Evolutionary conservation across 1,140 invertebrate species (phyloP).

Genomic region (Scaptomyza pallida): DNA sequence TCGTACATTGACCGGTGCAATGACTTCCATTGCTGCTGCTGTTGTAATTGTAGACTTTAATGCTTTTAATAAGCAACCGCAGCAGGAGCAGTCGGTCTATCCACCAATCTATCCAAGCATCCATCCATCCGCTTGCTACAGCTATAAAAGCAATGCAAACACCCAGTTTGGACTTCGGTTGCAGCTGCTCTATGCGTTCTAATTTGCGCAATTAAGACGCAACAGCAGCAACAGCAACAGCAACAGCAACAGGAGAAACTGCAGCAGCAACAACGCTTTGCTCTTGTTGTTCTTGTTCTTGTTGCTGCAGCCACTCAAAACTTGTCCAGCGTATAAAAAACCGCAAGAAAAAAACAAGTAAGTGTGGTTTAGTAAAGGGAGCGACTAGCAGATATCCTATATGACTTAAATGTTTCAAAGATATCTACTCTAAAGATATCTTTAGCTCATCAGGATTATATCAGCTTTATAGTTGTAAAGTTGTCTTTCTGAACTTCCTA

Average conservation of each 20-base stretch:
- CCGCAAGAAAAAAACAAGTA: slow-evolving; percentile 9
- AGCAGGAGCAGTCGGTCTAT: slow-evolving; percentile 30
- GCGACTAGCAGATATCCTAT: neutral
- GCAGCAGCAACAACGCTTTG: slow-evolving; percentile 20
- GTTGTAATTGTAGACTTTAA: slow-evolving; percentile 79
- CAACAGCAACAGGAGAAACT: slow-evolving; percentile 20
- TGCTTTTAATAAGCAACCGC: slow-evolving; percentile 79
- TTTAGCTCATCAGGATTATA: neutral
- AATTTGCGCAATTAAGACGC: slow-evolving; percentile 81
- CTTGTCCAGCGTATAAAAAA: slow-evolving; percentile 61
- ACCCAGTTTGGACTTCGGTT: slow-evolving; percentile 57
- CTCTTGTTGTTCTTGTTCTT: slow-evolving; percentile 4
- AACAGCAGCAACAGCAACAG: slow-evolving; percentile 5
- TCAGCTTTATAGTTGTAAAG: too few species aligned
- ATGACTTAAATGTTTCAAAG: neutral
- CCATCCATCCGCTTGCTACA: slow-evolving; percentile 51
- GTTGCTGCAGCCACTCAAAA: slow-evolving; percentile 66
- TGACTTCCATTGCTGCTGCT: slow-evolving; percentile 54
- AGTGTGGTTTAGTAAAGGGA: neutral
- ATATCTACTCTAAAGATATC: neutral
- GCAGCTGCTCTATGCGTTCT: slow-evolving; percentile 80
- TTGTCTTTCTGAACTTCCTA: too few species aligned
- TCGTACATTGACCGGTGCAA: slow-evolving; percentile 49
- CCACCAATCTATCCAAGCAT: slow-evolving; percentile 12
- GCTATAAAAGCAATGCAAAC: slow-evolving; percentile 54